Percentiles rank a stretch among this genome's conserved stretches.
Conservation (phyloP, 1,140 invertebrate genomes). For the silkworm (Bombyx mori) region DNA sequence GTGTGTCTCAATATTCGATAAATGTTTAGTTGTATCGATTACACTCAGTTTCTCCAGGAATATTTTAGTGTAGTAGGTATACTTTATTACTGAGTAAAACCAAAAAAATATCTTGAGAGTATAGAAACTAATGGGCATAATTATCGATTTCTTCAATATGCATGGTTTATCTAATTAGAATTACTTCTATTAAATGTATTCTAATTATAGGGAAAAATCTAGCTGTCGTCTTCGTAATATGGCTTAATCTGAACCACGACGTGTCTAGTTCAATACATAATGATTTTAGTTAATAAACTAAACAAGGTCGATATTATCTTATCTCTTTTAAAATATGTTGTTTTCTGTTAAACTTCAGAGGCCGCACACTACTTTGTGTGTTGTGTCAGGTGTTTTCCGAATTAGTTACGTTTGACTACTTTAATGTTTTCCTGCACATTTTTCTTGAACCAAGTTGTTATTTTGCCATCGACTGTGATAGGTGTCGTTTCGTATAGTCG, state of each 20-base stretch:
- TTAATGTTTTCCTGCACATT: neutral
- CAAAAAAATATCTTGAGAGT: too few species aligned
- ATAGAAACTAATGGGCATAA: too few species aligned
- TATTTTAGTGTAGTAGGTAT: too few species aligned
- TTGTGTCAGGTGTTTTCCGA: constrained; percentile 25
- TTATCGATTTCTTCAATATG: too few species aligned
- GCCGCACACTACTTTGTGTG: constrained; percentile 23
- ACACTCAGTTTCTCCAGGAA: too few species aligned
- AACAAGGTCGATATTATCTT: constrained; percentile 33
- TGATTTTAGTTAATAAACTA: constrained; percentile 9
- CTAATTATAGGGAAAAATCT: too few species aligned
- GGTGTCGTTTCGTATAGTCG: too few species aligned
- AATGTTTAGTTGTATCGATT: neutral
- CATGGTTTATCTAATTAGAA: too few species aligned
- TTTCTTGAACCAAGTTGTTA: neutral
- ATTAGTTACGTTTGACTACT: neutral
- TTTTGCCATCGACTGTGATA: neutral
- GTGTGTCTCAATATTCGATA: neutral
- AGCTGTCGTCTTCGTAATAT: too few species aligned
- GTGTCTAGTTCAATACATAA: neutral
- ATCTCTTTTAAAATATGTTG: constrained; percentile 26
- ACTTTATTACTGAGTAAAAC: too few species aligned
- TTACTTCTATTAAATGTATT: too few species aligned
- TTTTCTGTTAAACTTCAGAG: constrained; percentile 17
- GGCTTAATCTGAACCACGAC: neutral